Base-by-base conservation (phyloP, 2,888 invertebrate species). In the Eledone cirrhosa region DNA sequence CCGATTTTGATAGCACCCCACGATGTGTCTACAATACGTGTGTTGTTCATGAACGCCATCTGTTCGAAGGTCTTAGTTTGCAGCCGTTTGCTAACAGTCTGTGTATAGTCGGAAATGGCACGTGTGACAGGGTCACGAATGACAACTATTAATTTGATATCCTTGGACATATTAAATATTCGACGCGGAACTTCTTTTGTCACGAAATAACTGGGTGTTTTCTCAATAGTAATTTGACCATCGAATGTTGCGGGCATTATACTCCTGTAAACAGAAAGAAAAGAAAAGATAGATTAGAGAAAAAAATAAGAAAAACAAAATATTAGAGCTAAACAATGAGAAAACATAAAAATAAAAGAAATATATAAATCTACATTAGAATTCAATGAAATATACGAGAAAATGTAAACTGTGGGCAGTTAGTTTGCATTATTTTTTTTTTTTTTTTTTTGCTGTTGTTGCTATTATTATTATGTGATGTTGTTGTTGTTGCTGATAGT, bases 131-230 rank as follows among this genome's bases (percentile, higher is more conserved):
- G 97, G 91, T 97, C 96, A 63, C 97, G 92, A 14, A 97, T 96
- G 0, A 97, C 97, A 0, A 96, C 94, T 59, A 97, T 92, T 48
- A 97, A 91, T 88, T 95, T 96, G 77, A 95, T 94, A 76, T 94
- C 93, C 0, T 94, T 94, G 88, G 96, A 95, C 96, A 97, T 96
- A 81, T 94, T 93, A 86, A 94, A 94, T 14, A 97, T 94, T 67
- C 96, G 92, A 81, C 93, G 93, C 0, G 97, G 96, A 3, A 95
- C 96, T 80, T 95, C 95, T 83, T 94, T 93, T 2, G 96, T 96
- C 80, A 97, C 95, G 92, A 97, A 97, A 89, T 97, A 97, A 74
- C 95, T 95, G 0, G 97, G 97, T 0, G 97, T 96, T 90, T 97
- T 97, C 90, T 97, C 97, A 93, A 97, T 95, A 19, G 97, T 96